These are phyloP conservation scores for Drosophila mayri DNA, from an alignment of 1,140 invertebrate species.

Conservation along the genomic window DNA sequence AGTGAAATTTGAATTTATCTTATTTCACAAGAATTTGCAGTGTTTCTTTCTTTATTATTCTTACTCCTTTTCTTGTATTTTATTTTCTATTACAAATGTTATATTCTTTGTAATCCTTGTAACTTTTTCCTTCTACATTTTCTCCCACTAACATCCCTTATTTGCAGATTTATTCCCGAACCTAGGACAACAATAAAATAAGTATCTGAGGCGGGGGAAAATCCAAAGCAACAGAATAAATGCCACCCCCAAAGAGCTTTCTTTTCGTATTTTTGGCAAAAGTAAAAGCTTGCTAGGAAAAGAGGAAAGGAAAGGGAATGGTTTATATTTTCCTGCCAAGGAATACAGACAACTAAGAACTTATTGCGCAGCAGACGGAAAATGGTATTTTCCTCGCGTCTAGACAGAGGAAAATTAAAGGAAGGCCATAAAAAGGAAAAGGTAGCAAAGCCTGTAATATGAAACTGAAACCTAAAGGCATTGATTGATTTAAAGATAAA, in stretches of 20 bases:
- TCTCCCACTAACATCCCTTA: slow-evolving; percentile 13
- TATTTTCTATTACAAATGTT: too few species aligned
- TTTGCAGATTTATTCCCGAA: slow-evolving; percentile 17
- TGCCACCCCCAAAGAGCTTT: slow-evolving; percentile 58
- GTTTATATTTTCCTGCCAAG: neutral
- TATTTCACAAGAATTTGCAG: too few species aligned
- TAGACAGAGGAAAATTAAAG: slow-evolving; percentile 50
- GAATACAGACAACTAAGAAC: slow-evolving; percentile 50
- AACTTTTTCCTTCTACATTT: neutral
- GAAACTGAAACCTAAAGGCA: neutral
- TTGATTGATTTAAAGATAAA: too few species aligned
- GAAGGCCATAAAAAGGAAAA: neutral
- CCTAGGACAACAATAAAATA: slow-evolving; percentile 63
- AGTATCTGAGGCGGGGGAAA: slow-evolving; percentile 43
- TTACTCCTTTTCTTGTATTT: too few species aligned
- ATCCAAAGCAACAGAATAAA: slow-evolving; percentile 10
- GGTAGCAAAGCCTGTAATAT: neutral
- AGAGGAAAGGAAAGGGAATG: neutral
- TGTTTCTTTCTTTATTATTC: too few species aligned
- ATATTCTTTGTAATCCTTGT: too few species aligned
- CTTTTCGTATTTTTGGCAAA: slow-evolving; percentile 3
- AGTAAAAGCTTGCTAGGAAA: slow-evolving; percentile 27
- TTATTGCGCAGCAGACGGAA: slow-evolving; percentile 65
- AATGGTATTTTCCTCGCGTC: slow-evolving; percentile 34
- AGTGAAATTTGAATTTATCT: too few species aligned